These are phyloP conservation scores for Hyalella azteca DNA, from an alignment of 2,888 invertebrate genomes.

Conservation along the genomic window DNA sequence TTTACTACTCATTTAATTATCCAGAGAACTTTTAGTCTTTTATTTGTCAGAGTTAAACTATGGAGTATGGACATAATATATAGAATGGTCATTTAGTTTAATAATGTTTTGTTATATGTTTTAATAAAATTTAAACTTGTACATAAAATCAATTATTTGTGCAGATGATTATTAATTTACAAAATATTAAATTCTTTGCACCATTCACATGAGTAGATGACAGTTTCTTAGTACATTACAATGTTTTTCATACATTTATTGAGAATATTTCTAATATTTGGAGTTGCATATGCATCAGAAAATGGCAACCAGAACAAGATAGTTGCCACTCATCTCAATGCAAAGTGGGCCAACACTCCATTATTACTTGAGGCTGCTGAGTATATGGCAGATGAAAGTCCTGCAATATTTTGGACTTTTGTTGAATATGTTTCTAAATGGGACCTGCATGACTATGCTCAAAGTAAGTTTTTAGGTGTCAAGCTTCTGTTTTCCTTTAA, in stretches of 20 bases:
- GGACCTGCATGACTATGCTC: slow-evolving; percentile 62
- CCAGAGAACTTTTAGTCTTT: no score
- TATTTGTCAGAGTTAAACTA: no score
- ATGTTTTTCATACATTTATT: not conserved
- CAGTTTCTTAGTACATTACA: not conserved
- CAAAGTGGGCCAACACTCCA: slow-evolving; percentile 94
- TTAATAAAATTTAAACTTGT: no score
- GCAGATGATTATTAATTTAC: no score
- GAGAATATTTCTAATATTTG: not conserved
- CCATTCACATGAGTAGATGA: no score
- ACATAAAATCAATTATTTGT: no score
- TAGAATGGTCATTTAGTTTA: no score
- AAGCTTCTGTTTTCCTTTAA: no score
- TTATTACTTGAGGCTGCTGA: slow-evolving; percentile 89
- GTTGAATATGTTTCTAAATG: slow-evolving; percentile 73
- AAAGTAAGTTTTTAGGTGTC: slow-evolving; percentile 52
- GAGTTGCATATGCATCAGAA: not conserved
- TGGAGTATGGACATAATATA: no score
- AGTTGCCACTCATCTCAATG: slow-evolving; percentile 85
- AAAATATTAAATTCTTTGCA: no score
- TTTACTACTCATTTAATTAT: no score
- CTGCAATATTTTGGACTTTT: slow-evolving; percentile 82
- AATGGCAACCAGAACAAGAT: slow-evolving; percentile 72
- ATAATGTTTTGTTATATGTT: no score
- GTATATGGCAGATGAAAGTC: slow-evolving; percentile 80